A percentile compares a stretch with the other conserved stretches of the same genome.
These are phyloP conservation scores for Thymelicus acteon DNA, from an alignment of 2,888 invertebrate genomes.

Conservation along the genomic window DNA sequence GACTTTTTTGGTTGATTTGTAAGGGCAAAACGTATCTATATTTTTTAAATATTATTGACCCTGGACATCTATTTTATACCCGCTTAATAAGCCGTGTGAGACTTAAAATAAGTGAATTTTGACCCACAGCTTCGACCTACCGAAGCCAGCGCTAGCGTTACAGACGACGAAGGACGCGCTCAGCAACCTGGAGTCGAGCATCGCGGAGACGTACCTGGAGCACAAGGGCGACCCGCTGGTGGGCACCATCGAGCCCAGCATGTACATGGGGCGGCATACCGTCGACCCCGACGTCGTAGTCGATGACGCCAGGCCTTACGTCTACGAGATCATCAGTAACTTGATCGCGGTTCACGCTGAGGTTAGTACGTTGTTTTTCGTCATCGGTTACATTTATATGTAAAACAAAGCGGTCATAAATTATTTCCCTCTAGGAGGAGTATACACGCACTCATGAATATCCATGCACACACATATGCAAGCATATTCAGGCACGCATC, in stretches of 20 bases:
- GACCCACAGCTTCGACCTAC: conserved; percentile 87
- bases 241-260: conserved; percentile 97
- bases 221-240: conserved; percentile 97
- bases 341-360: conserved; percentile 91
- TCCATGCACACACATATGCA: no score
- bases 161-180: conserved; percentile 87
- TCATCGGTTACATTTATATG: no score
- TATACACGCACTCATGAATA: no score
- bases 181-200: conserved; percentile 84
- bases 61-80: no score
- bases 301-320: conserved; percentile 93
- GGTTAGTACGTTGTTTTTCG: conserved; percentile 64
- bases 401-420: no score
- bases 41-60: no score
- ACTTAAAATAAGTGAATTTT: no score
- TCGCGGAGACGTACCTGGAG: conserved; percentile 93
- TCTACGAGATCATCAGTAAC: conserved; percentile 94
- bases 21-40: no score
- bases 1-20: no score
- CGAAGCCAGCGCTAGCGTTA: conserved; percentile 89
- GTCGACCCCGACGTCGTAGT: conserved; percentile 92
- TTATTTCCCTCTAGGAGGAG: no score
- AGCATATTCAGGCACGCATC: no score
- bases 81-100: no score
- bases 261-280: conserved; percentile 96